Evolutionary conservation across 1,140 invertebrate species (phyloP).

Genomic region (Oscheius sp.): DNA sequence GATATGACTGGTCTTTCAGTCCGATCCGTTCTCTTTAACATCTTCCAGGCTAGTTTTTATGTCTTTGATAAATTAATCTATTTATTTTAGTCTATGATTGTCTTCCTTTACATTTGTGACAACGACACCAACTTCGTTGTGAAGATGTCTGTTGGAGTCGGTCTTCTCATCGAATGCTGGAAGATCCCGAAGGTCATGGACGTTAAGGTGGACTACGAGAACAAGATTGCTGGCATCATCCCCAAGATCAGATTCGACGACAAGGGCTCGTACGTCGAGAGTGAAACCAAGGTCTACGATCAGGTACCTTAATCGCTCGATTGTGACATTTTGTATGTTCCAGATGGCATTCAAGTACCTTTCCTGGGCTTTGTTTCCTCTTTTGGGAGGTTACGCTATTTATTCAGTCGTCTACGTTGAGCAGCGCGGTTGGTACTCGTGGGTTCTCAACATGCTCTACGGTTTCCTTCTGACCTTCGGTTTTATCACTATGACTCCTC

Average conservation of each 20-base stretch:
- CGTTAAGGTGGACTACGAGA: slow-evolving; percentile 23
- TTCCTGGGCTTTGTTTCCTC: slow-evolving; percentile 89
- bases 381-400: slow-evolving; percentile 83
- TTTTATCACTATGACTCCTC: slow-evolving; percentile 99
- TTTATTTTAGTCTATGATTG: slow-evolving; percentile 66
- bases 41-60: slow-evolving; percentile 69
- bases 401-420: slow-evolving; percentile 96
- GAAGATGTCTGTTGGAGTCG: slow-evolving; percentile 70
- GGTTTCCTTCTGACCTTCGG: slow-evolving; percentile 97
- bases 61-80: not conserved
- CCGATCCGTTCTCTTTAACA: slow-evolving; percentile 37
- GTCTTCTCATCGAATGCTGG: slow-evolving; percentile 96
- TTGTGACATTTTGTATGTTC: too few species aligned
- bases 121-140: slow-evolving; percentile 97
- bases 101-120: slow-evolving; percentile 74
- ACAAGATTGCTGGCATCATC: slow-evolving; percentile 31
- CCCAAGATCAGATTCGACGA: slow-evolving; percentile 74
- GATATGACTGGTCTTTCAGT: slow-evolving; percentile 72
- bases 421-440: slow-evolving; percentile 95
- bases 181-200: slow-evolving; percentile 84
- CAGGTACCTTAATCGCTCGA: slow-evolving; percentile 67
- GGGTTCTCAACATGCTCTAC: slow-evolving; percentile 86
- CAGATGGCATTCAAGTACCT: slow-evolving; percentile 88
- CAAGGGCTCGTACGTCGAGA: slow-evolving; percentile 93
- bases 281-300: slow-evolving; percentile 90